A percentile compares a stretch with the other conserved stretches of the same genome.
Conservation (phyloP, 1,140 invertebrate species). For the Phenacoccus solenopsis region DNA sequence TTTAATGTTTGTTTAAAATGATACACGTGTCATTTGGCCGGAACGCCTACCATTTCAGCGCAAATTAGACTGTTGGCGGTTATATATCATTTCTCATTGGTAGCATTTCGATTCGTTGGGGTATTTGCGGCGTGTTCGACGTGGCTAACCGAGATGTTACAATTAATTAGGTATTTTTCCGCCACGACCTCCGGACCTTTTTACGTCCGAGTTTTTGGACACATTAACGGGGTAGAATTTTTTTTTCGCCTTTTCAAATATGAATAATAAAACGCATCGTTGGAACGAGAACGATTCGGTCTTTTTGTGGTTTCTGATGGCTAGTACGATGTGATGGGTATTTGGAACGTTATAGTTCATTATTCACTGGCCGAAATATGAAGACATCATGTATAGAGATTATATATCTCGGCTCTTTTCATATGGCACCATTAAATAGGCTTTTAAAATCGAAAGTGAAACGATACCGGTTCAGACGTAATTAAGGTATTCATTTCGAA, state of each 20-base stretch:
- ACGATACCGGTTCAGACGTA: neutral
- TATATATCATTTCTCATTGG: slow-evolving; percentile 8
- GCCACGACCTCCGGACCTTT: neutral
- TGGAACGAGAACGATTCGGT: too few relatives aligned
- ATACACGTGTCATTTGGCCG: slow-evolving; percentile 13
- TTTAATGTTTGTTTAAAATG: slow-evolving; percentile 16
- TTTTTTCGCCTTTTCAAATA: neutral
- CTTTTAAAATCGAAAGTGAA: neutral
- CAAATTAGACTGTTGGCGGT: slow-evolving; percentile 10
- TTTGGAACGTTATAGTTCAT: too few relatives aligned
- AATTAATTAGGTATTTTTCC: slow-evolving; percentile 4
- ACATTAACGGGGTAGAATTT: neutral
- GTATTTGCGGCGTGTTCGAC: neutral
- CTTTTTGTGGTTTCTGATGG: too few relatives aligned
- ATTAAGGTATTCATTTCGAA: neutral
- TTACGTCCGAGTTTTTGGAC: neutral
- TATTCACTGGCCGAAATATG: too few relatives aligned
- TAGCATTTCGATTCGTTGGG: neutral
- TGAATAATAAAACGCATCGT: neutral
- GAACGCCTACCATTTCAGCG: slow-evolving; percentile 12
- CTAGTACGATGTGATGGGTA: too few relatives aligned
- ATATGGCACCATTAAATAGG: neutral
- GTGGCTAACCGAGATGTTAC: neutral
- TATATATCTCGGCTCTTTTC: neutral
- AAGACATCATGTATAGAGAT: too few relatives aligned